Conservation (phyloP, 2,888 invertebrate genomes). For the Apodemia mormo region DNA sequence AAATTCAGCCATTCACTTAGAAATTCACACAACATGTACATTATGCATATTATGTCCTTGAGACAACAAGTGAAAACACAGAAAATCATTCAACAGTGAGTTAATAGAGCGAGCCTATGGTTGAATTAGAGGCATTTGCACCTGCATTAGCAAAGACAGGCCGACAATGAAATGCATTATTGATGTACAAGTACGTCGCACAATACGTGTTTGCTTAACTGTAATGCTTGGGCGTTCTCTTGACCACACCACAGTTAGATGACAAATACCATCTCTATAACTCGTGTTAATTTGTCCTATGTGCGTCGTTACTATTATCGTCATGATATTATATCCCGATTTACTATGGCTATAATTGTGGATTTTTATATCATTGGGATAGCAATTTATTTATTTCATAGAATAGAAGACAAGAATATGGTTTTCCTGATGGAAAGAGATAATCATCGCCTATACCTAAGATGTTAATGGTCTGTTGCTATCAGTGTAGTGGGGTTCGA, state of each 20-base stretch:
- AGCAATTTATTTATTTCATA: no score
- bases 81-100: slow-evolving; percentile 31
- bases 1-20: not conserved
- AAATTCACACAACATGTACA: not conserved
- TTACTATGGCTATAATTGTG: not conserved
- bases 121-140: slow-evolving; percentile 55
- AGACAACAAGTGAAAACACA: slow-evolving; percentile 32
- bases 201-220: slow-evolving; percentile 75
- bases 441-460: no score
- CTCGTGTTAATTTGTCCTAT: slow-evolving; percentile 75
- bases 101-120: slow-evolving; percentile 34
- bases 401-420: no score
- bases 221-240: slow-evolving; percentile 68
- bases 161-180: slow-evolving; percentile 76
- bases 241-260: slow-evolving; percentile 70
- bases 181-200: slow-evolving; percentile 62
- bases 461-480: no score
- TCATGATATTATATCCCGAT: not conserved
- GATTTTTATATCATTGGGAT: no score
- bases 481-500: no score
- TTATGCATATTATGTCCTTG: slow-evolving; percentile 2
- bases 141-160: slow-evolving; percentile 57
- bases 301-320: slow-evolving; percentile 44
- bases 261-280: slow-evolving; percentile 66
- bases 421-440: no score